Evolutionary conservation across 2,888 invertebrate species (phyloP).

Genomic region (Chorisops tibialis): DNA sequence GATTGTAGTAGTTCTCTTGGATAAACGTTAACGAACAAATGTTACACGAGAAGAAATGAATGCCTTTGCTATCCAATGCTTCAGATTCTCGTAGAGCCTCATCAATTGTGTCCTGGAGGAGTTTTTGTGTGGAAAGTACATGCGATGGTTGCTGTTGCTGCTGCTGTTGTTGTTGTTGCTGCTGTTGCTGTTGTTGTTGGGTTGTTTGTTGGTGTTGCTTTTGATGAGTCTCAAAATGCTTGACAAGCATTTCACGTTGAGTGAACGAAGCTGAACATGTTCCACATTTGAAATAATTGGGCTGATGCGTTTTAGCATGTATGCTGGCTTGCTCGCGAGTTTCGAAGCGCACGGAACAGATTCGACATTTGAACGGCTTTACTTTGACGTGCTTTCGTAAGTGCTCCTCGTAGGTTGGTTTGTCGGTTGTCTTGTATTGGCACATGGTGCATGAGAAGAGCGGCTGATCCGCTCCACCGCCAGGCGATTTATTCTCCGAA

Average conservation of each 20-base stretch:
- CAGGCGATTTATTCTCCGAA: conserved; percentile 32
- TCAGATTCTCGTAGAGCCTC: conserved; percentile 51
- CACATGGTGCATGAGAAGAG: conserved; percentile 50
- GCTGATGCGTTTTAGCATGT: conserved; percentile 52
- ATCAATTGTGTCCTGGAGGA: conserved; percentile 52
- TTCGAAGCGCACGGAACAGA: conserved; percentile 52
- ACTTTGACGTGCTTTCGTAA: conserved; percentile 50
- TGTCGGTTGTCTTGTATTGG: conserved; percentile 50
- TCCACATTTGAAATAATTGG: conserved; percentile 51
- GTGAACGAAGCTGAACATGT: conserved; percentile 50
- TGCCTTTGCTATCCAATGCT: conserved; percentile 39
- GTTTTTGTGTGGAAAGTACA: conserved; percentile 46
- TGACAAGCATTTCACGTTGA: conserved; percentile 49
- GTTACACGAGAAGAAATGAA: conserved; percentile 53
- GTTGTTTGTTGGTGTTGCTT: conserved; percentile 34
- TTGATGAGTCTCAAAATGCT: conserved; percentile 52
- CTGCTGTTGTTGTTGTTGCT: conserved; percentile 29
- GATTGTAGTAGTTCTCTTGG: conserved; percentile 52
- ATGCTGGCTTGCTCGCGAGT: conserved; percentile 51
- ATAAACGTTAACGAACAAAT: conserved; percentile 53
- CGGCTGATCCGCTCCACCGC: conserved; percentile 38
- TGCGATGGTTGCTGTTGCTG: conserved; percentile 28
- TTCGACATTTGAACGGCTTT: conserved; percentile 53
- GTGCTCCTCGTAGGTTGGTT: conserved; percentile 49
- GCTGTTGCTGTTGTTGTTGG: conserved; percentile 37